These are phyloP conservation scores for Colletes latitarsis DNA, from an alignment of 1,140 invertebrate genomes.

Conservation along the genomic window DNA sequence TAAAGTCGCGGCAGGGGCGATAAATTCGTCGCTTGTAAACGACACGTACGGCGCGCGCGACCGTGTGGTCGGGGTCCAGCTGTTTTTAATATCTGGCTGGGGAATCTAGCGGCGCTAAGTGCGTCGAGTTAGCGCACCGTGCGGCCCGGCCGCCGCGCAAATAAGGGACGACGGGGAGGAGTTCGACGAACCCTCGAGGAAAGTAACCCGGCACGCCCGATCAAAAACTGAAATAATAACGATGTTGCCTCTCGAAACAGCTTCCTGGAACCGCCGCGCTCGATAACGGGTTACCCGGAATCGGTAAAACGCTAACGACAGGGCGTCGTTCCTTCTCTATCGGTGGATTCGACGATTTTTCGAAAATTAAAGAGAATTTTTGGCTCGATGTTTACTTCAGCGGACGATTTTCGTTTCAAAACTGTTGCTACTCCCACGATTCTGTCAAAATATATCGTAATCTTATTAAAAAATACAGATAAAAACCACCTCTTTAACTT, in stretches of 20 bases:
- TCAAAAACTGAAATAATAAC: slow-evolving; percentile 35
- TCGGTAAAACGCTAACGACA: background rate
- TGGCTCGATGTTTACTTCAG: too few relatives aligned
- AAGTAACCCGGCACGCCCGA: background rate
- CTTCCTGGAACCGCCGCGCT: background rate
- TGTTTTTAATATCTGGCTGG: slow-evolving; percentile 72
- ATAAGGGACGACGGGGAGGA: slow-evolving; percentile 3
- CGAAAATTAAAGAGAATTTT: too few relatives aligned
- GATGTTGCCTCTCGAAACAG: slow-evolving; percentile 14
- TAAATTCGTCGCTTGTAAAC: slow-evolving; percentile 66
- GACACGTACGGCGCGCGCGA: slow-evolving; percentile 48
- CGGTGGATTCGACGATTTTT: too few relatives aligned
- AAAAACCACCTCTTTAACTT: too few relatives aligned
- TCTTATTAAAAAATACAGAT: too few relatives aligned
- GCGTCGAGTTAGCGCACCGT: slow-evolving; percentile 47
- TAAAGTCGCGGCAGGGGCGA: slow-evolving; percentile 56
- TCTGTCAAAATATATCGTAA: too few relatives aligned
- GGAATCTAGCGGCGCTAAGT: slow-evolving; percentile 65
- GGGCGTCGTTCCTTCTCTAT: too few relatives aligned
- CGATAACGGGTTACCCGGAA: background rate
- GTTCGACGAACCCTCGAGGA: slow-evolving; percentile 48
- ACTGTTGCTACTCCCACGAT: too few relatives aligned
- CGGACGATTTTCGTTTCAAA: too few relatives aligned
- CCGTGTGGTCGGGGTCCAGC: slow-evolving; percentile 56
- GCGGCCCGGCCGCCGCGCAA: background rate